Percentiles rank a stretch among this genome's conserved stretches.
phyloP scores from a whole-genome alignment of 2,113 vertebrate genomes.

The Nannobrachium achirus region DNA sequence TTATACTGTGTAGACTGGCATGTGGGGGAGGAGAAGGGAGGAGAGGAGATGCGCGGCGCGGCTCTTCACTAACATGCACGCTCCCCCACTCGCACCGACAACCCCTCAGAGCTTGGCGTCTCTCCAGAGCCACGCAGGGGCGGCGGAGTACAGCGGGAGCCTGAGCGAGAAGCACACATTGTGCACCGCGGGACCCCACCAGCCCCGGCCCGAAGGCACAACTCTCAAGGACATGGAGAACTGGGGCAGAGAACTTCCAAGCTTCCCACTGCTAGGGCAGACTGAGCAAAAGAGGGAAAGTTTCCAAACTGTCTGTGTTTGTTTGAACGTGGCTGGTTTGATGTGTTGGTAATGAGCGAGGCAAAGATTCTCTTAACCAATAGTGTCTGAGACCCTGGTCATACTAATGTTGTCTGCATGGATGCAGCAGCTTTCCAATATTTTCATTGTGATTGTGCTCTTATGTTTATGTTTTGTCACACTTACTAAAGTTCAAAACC shows the following conservation, averaged over 20 bases:
- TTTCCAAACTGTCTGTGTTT: constrained; percentile 58
- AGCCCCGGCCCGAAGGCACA: constrained; percentile 80
- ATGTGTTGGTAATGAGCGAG: constrained; percentile 21
- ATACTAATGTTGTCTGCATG: background rate
- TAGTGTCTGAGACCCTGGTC: constrained; percentile 23
- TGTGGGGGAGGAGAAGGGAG: constrained; percentile 52
- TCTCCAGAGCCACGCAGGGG: constrained; percentile 81
- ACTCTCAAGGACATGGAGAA: constrained; percentile 84
- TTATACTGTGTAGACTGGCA: constrained; percentile 56
- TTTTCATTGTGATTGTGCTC: background rate
- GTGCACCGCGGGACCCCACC: constrained; percentile 79
- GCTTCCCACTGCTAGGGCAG: constrained; percentile 72
- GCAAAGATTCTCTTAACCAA: constrained; percentile 21
- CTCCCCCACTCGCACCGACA: constrained; percentile 58
- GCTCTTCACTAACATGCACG: constrained; percentile 40
- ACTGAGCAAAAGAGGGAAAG: constrained; percentile 53
- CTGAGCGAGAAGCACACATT: constrained; percentile 80
- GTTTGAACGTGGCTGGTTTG: constrained; percentile 27
- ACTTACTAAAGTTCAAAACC: no score
- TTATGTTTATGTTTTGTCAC: no score
- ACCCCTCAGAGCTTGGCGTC: constrained; percentile 79
- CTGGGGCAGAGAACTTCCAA: constrained; percentile 79
- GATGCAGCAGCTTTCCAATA: no score
- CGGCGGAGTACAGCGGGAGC: constrained; percentile 72
- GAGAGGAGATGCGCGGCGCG: constrained; percentile 54